Percentiles rank a stretch among this genome's conserved stretches.
Conservation (phyloP, 23 tunicate species). For the Phallusia fumigata region DNA sequence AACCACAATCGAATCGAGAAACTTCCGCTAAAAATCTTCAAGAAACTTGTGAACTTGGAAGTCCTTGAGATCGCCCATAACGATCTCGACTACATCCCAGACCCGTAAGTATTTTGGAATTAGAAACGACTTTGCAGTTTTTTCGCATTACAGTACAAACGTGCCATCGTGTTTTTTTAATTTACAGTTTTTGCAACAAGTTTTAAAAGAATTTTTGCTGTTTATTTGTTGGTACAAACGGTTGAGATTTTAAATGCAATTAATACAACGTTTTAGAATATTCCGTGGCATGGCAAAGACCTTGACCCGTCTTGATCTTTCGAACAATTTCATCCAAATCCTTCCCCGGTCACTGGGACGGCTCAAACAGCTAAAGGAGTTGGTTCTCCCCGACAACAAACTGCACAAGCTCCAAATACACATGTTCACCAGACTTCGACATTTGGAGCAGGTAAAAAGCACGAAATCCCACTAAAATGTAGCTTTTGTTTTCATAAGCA, state of each 20-base stretch:
- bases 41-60: conserved; percentile 17
- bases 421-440: conserved; percentile 11
- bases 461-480: neutral
- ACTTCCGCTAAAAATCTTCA: conserved; percentile 18
- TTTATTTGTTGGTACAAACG: neutral
- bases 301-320: conserved; percentile 23
- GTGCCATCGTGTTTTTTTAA: too few species aligned
- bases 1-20: conserved; percentile 20
- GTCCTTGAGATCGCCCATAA: conserved; percentile 26
- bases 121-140: neutral
- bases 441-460: conserved; percentile 14
- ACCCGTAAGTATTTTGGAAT: neutral
- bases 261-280: neutral
- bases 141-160: too few species aligned
- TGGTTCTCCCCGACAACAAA: conserved; percentile 34
- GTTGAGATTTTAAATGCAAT: neutral
- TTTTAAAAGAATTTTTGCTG: neutral
- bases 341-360: conserved; percentile 14
- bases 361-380: conserved; percentile 17
- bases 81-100: conserved; percentile 6
- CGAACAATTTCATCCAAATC: conserved; percentile 31
- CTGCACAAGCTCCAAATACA: conserved; percentile 36
- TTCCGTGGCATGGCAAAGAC: conserved; percentile 15
- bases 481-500: neutral
- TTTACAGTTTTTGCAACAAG: too few species aligned